A percentile compares a stretch with the other conserved stretches of the same genome.
Evolutionary conservation across 35 echinoderm and acorn worm species (phyloP).

Genomic region (Chiridota heheva): DNA sequence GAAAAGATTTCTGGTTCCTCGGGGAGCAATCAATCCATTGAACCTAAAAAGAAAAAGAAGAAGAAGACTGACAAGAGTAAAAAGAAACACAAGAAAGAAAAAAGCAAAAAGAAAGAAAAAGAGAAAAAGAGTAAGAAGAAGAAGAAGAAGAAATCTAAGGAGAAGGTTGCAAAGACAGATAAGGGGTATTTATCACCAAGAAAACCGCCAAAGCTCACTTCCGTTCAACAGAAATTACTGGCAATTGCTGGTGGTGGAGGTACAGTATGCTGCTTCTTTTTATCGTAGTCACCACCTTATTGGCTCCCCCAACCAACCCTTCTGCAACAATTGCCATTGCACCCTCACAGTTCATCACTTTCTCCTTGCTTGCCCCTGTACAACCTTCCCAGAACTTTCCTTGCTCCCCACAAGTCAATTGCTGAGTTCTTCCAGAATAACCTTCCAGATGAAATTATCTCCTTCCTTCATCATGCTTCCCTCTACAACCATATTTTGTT

Average conservation of each 20-base stretch:
- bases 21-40: conserved; percentile 17
- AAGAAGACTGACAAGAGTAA: conserved; percentile 18
- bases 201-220: conserved; percentile 22
- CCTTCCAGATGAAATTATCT: no score
- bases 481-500: no score
- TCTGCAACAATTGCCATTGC: neutral
- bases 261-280: neutral
- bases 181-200: neutral
- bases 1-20: conserved; percentile 19
- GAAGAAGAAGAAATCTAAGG: conserved; percentile 31
- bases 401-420: neutral
- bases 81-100: conserved; percentile 41
- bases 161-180: conserved; percentile 13
- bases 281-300: neutral
- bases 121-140: conserved; percentile 44
- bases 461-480: no score
- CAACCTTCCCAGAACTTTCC: neutral
- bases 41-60: conserved; percentile 35
- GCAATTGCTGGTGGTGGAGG: conserved; percentile 69
- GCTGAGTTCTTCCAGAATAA: neutral
- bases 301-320: neutral
- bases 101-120: conserved; percentile 71
- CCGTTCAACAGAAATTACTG: conserved; percentile 69
- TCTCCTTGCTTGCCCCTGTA: neutral
- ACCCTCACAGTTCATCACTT: neutral